Conservation (phyloP, 2,888 invertebrate species). For the Andrena dorsata region DNA sequence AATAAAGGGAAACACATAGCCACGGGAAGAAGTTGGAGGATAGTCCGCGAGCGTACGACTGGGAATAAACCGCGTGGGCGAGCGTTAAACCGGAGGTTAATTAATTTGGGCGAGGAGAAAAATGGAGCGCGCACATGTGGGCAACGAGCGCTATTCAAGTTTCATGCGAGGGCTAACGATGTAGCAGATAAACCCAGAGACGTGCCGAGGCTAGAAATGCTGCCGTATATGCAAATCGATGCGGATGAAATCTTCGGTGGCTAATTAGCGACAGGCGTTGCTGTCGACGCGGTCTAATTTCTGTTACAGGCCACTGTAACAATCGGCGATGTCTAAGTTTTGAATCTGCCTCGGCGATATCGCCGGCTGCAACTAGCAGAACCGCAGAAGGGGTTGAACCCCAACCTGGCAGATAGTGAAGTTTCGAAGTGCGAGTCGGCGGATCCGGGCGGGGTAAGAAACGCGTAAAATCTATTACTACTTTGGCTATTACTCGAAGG, state of each 20-base stretch:
- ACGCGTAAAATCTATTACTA: slow-evolving; percentile 34
- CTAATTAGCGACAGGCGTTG: slow-evolving; percentile 15
- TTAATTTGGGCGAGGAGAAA: slow-evolving; percentile 25
- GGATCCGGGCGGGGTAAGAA: slow-evolving; percentile 30
- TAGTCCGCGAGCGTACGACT: not conserved
- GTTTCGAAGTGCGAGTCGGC: not conserved
- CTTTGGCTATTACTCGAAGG: not conserved
- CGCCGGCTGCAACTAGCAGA: not conserved
- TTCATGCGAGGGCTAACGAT: not conserved
- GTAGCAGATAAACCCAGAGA: not conserved
- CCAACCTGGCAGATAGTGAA: not conserved
- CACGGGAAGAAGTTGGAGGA: not conserved
- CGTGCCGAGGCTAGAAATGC: not conserved
- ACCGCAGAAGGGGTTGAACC: not conserved
- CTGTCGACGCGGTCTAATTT: slow-evolving; percentile 4
- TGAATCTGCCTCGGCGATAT: not conserved
- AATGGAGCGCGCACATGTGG: not conserved
- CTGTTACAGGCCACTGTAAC: not conserved
- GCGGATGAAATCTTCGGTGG: not conserved
- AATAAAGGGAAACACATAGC: slow-evolving; percentile 23
- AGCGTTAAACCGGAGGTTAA: slow-evolving; percentile 26
- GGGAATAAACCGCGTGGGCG: slow-evolving; percentile 19
- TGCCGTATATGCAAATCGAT: not conserved
- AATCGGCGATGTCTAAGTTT: not conserved
- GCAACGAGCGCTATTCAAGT: slow-evolving; percentile 4